Evolutionary conservation across 2,113 vertebrate species (phyloP).

Genomic region (Thermophis baileyi): DNA sequence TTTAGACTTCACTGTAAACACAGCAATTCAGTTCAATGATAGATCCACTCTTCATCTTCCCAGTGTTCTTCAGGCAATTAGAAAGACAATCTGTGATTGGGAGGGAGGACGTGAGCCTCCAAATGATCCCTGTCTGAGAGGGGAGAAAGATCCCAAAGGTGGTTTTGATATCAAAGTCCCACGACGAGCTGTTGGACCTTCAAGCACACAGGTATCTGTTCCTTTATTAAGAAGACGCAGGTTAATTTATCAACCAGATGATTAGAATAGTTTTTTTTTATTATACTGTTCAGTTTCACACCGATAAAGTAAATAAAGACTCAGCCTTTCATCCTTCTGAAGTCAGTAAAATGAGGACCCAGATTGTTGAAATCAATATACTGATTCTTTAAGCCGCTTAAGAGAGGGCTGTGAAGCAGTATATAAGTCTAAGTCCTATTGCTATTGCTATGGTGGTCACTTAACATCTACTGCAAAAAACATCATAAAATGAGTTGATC

Average conservation of each 20-base stretch:
- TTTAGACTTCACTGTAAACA: not conserved
- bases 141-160: slow-evolving; percentile 98
- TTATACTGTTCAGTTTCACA: not conserved
- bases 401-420: not conserved
- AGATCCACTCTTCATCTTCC: not conserved
- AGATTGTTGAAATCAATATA: not conserved
- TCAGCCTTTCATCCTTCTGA: not conserved
- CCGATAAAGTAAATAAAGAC: not conserved
- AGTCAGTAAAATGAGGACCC: not conserved
- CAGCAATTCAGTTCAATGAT: not conserved
- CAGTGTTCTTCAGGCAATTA: slow-evolving; percentile 96
- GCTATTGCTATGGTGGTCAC: not conserved
- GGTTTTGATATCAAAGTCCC: slow-evolving; percentile 99
- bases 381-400: not conserved
- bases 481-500: not conserved
- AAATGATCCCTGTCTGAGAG: slow-evolving; percentile 95
- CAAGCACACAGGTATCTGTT: slow-evolving; percentile 90
- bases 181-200: slow-evolving; percentile 94
- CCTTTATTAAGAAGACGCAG: not conserved
- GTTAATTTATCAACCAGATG: not conserved
- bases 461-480: not conserved
- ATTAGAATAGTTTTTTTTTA: not conserved
- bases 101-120: slow-evolving; percentile 93
- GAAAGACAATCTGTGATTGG: slow-evolving; percentile 98
- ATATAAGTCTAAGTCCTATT: not conserved